Evolutionary conservation across 2,113 vertebrate species (phyloP), one percentile per base, ranked within the genome.

Genomic region (Sceloporus undulatus): DNA sequence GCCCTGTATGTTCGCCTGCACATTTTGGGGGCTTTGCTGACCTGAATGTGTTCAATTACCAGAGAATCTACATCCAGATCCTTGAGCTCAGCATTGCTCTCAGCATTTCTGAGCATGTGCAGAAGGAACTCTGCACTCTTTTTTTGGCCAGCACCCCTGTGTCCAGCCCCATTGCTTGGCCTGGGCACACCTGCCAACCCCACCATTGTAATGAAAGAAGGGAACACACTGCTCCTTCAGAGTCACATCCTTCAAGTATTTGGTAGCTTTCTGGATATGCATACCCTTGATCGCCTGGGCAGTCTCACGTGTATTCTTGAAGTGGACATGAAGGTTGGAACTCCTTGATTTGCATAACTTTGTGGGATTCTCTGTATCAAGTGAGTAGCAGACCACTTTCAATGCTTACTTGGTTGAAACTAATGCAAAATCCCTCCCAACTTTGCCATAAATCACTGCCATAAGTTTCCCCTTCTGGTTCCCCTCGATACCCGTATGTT

Each of bases 291-390:
- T 99, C 94, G 99, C 98, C 95, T 99, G 98, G 2, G 99, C 99
- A 0, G 98, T 99, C 97, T 99, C 99, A 56, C 98, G 98, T 9
- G 98, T 99, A 95, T 99, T 99, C 99, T 99, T 99, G 99, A 99
- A 82, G 4, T 93, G 85, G 0, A 21, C 84, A 77, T 89, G 0
- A 1, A 73, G 3, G 34, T 34, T 34, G 34, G 34, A 34, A 34
- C 34, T 34, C 34, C 34, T 34, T 34, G 34, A 34, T 34, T 34
- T 34, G 34, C 34, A 34, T 34, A 34, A 34, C 34, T 34, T 34
- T 34, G 34, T 34, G 34, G 34, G 34, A 34, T 34, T 34, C 34
- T 34, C 34, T 34, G 34, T 34, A 34, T 34, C 34, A 34, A 34
- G 34, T 34, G 34, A 34, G 34, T 34, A 34, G 34, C 34, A 34